Evolutionary conservation across 2,888 invertebrate species (phyloP).

Genomic region (Andrena chrysosceles): DNA sequence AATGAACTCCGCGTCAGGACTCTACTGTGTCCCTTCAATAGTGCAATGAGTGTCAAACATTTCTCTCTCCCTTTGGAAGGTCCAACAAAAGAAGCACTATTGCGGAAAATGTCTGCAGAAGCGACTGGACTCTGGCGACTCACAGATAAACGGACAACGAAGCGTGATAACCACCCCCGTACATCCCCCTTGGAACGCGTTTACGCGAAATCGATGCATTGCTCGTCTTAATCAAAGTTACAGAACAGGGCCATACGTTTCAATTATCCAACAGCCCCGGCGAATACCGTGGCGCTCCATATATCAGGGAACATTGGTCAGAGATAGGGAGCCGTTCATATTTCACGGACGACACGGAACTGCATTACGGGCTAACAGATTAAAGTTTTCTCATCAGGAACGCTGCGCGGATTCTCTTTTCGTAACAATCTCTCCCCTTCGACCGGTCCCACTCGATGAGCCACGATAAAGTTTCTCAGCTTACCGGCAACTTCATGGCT

Average conservation of each 20-base stretch:
- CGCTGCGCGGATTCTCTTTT: conserved; percentile 55
- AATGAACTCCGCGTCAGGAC: no score
- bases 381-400: conserved; percentile 73
- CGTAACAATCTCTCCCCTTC: conserved; percentile 60
- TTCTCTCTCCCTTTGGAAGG: no score
- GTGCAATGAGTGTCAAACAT: no score
- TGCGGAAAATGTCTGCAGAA: no score
- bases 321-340: conserved; percentile 60
- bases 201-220: conserved; percentile 48
- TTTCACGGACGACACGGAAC: conserved; percentile 63
- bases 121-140: no score
- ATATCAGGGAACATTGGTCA: conserved; percentile 53
- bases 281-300: conserved; percentile 26
- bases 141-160: background rate
- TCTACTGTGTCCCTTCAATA: no score
- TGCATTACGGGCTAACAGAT: conserved; percentile 69
- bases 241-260: conserved; percentile 50
- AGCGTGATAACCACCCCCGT: background rate
- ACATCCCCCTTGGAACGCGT: background rate
- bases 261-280: conserved; percentile 50
- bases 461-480: conserved; percentile 67
- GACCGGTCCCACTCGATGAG: conserved; percentile 54
- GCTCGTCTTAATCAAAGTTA: conserved; percentile 54
- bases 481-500: conserved; percentile 69
- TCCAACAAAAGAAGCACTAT: no score